phyloP scores from a whole-genome alignment of 1,140 invertebrate species.

The Planococcus citri region DNA sequence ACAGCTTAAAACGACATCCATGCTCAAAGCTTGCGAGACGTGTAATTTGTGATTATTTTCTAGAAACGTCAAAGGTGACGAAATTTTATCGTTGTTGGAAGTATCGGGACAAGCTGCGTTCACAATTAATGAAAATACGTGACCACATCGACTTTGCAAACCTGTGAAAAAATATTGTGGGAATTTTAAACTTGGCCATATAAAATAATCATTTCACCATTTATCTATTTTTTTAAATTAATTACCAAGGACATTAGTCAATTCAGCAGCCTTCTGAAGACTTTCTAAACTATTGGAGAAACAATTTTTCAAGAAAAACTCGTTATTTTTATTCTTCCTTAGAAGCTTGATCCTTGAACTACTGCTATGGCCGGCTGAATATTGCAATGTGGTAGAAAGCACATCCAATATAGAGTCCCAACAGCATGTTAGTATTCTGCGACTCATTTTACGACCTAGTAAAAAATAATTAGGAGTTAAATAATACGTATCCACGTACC shows the following conservation, averaged over 20 bases:
- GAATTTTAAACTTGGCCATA: background rate
- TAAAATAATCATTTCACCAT: background rate
- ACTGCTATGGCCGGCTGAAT: conserved; percentile 15
- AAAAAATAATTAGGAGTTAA: conserved; percentile 20
- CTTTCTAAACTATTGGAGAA: conserved; percentile 79
- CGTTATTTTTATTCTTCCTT: conserved; percentile 42
- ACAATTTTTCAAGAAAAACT: conserved; percentile 51
- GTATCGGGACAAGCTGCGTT: conserved; percentile 53
- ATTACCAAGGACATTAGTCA: conserved; percentile 49
- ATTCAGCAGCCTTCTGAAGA: conserved; percentile 53
- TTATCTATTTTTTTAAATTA: background rate
- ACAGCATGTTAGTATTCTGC: conserved; percentile 67
- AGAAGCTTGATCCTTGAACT: conserved; percentile 28
- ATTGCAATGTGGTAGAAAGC: conserved; percentile 56
- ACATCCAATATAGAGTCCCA: conserved; percentile 86
- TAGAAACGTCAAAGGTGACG: background rate
- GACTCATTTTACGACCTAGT: conserved; percentile 39
- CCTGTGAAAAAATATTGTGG: conserved; percentile 35
- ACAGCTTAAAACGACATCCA: conserved; percentile 68
- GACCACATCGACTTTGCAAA: conserved; percentile 70
- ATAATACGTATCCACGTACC: too few species aligned
- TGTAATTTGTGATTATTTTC: conserved; percentile 27
- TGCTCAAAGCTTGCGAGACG: conserved; percentile 74
- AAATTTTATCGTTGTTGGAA: background rate
- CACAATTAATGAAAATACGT: conserved; percentile 63